Base-by-base conservation (phyloP, 2,797 vertebrate species). In the Parambassis ranga region DNA sequence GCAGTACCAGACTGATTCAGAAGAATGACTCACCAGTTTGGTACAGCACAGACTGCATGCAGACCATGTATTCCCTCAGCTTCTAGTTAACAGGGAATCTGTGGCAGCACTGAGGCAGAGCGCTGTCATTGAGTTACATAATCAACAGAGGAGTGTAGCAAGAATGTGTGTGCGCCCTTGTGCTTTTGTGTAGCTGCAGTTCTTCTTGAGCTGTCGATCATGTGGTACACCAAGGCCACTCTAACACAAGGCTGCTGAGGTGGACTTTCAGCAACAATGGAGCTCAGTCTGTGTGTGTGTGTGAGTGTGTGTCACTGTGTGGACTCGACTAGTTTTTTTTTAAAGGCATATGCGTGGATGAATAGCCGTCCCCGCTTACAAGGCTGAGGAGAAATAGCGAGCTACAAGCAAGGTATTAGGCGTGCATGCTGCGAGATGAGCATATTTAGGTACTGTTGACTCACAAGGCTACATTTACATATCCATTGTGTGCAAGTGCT, bases 41-140 rank as follows among this genome's bases (percentile, higher is more conserved):
- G 71, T 77, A 42, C 65, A 81, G 82, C 77, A 62, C 65, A 69
- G 79, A 48, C 83, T 82, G 78, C 79, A 84, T 81, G 76, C 82
- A 81, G 70, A 68, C 84, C 68, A 70, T 84, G 81, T 79, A 84
- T 75, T 87, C 85, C 84, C 87, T 84, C 63, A 73, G 77, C 78
- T 72, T 87, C 85, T 87, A 84, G 84, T 88, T 89, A 89, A 83
- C 82, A 74, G 73, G 74, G 85, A 86, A 83, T 89, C 84, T 82
- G 80, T 87, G 82, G 80, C 83, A 81, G 84, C 81, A 71, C 68
- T 79, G 83, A 88, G 80, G 84, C 86, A 87, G 81, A 87, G 87
- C 61, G 32, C 79, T 84, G 85, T 87, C 87, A 83, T 87, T 82
- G 85, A 86, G 77, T 90, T 89, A 88, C 85, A 86, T 89, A 88